These are phyloP conservation scores for Celastrina argiolus DNA, from an alignment of 2,888 invertebrate species.

Conservation along the genomic window DNA sequence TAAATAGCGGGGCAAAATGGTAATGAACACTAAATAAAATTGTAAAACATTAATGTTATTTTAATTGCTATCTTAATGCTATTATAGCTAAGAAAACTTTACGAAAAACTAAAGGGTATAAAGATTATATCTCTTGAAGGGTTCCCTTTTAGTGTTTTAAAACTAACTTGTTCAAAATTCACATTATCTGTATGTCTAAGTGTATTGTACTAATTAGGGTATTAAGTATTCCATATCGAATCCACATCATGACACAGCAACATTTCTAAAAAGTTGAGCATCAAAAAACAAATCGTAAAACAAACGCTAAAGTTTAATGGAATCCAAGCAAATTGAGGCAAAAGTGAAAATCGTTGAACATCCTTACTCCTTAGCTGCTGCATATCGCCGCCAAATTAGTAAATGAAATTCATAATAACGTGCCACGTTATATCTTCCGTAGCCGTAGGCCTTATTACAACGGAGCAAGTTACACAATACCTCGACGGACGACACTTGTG, in stretches of 20 bases:
- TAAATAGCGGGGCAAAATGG: neutral
- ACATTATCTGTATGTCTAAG: too few relatives aligned
- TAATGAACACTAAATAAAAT: too few relatives aligned
- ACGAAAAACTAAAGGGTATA: too few relatives aligned
- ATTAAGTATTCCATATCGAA: too few relatives aligned
- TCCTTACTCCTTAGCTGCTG: conserved; percentile 11
- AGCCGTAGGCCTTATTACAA: conserved; percentile 23
- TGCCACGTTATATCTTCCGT: conserved; percentile 19
- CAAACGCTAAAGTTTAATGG: neutral
- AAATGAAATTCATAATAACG: conserved; percentile 24
- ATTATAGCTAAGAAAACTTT: too few relatives aligned
- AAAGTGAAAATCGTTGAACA: conserved; percentile 19
- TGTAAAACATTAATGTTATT: too few relatives aligned
- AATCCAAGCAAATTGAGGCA: conserved; percentile 1
- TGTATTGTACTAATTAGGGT: too few relatives aligned
- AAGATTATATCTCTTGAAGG: too few relatives aligned
- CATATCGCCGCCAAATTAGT: conserved; percentile 14
- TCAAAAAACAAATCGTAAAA: neutral
- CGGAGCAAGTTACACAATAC: neutral
- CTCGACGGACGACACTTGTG: conserved; percentile 36
- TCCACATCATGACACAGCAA: too few relatives aligned
- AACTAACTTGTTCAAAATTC: too few relatives aligned
- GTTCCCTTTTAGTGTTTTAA: too few relatives aligned
- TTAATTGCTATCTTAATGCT: too few relatives aligned
- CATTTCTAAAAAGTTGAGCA: neutral